These are phyloP conservation scores for Strigamia maritima DNA, from an alignment of 2,888 invertebrate genomes.

Conservation along the genomic window DNA sequence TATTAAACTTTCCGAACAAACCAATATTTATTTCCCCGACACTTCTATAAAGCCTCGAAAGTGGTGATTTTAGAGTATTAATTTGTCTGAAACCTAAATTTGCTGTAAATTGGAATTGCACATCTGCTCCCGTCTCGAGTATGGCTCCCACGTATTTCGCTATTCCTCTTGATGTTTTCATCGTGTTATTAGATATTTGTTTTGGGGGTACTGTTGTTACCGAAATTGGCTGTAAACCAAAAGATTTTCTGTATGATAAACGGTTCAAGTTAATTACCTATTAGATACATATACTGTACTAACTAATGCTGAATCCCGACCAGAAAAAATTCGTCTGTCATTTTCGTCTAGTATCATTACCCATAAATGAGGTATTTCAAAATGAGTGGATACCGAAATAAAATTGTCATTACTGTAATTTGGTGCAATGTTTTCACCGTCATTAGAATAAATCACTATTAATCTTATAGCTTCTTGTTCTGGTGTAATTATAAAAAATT, in stretches of 20 bases:
- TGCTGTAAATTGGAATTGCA: background rate
- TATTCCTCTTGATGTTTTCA: background rate
- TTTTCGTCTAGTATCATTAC: background rate
- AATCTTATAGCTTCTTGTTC: background rate
- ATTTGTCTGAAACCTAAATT: background rate
- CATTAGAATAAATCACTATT: background rate
- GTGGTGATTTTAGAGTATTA: background rate
- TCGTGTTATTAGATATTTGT: background rate
- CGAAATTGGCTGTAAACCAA: background rate
- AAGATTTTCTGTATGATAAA: background rate
- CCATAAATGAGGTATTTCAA: background rate
- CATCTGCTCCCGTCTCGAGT: background rate
- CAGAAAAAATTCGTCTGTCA: background rate
- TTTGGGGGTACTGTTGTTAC: background rate
- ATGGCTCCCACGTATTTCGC: background rate
- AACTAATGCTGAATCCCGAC: background rate
- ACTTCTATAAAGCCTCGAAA: background rate
- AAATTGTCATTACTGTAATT: background rate
- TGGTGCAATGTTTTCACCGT: background rate
- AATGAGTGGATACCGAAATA: background rate
- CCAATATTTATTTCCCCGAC: background rate
- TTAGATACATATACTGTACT: too few relatives aligned
- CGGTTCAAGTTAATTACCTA: background rate
- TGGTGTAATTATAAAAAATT: too few relatives aligned
- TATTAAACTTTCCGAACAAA: background rate